phyloP scores from a whole-genome alignment of 2,113 vertebrate species.

The Neomonachus schauinslandi region DNA sequence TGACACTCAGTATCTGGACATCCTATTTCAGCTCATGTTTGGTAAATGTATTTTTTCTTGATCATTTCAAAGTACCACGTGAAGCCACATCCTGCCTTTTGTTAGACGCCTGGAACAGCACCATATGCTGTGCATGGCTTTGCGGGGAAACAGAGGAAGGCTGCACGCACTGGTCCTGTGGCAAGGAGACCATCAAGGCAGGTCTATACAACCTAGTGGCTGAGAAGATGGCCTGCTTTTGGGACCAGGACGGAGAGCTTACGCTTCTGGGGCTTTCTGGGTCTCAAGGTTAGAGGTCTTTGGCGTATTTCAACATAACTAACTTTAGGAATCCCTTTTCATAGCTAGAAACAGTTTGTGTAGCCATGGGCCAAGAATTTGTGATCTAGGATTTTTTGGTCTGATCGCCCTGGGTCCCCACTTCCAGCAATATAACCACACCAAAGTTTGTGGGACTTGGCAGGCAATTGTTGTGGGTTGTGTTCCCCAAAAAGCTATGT shows the following conservation, averaged over 20 bases:
- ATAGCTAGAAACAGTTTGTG: rapidly evolving
- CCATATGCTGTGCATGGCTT: rapidly evolving
- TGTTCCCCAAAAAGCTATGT: not conserved
- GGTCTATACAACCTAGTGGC: not conserved
- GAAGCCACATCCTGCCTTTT: conserved; percentile 7
- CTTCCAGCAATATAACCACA: not conserved
- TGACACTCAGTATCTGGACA: not conserved
- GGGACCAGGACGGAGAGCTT: not conserved
- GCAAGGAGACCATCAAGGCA: not conserved
- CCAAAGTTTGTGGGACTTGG: not conserved
- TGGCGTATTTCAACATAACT: not conserved
- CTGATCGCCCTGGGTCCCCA: not conserved
- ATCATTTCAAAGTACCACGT: not conserved
- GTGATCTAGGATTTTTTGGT: not conserved
- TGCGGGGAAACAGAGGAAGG: not conserved
- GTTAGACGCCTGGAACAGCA: not conserved
- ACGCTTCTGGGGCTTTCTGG: not conserved
- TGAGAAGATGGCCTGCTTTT: not conserved
- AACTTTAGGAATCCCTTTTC: not conserved
- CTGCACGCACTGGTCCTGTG: not conserved
- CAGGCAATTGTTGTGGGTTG: not conserved
- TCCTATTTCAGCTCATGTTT: not conserved
- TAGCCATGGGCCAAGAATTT: not conserved
- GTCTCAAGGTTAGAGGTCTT: not conserved
- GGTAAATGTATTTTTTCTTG: conserved; percentile 46